Percentiles rank a stretch among this genome's conserved stretches.
Conservation (phyloP, 1,140 invertebrate species). For the Sitobion miscanthi region DNA sequence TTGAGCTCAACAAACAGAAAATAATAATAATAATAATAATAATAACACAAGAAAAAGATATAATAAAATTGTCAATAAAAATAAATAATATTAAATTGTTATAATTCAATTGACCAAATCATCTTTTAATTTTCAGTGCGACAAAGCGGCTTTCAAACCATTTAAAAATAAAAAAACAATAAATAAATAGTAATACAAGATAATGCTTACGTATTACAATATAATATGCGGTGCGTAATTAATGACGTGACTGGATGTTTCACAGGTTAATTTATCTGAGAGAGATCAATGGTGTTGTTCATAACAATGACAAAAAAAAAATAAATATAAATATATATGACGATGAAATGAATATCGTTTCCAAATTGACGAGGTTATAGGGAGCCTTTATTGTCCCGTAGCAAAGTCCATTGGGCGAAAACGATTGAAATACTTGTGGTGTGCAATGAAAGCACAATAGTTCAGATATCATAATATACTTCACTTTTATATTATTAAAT, state of each 20-base stretch:
- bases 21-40: conserved; percentile 17
- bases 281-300: conserved; percentile 34
- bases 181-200: conserved; percentile 29
- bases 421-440: not conserved
- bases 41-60: conserved; percentile 32
- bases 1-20: conserved; percentile 50
- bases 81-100: not conserved
- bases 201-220: not conserved
- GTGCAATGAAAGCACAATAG: not conserved
- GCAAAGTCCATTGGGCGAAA: not conserved
- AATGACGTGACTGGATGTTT: conserved; percentile 29
- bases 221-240: conserved; percentile 30
- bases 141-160: conserved; percentile 14
- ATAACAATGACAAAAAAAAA: conserved; percentile 16
- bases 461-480: not conserved
- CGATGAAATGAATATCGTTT: conserved; percentile 23
- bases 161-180: conserved; percentile 24
- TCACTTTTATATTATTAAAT: not conserved
- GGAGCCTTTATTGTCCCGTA: not conserved
- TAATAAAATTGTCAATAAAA: conserved; percentile 23
- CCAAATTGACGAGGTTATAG: conserved; percentile 47
- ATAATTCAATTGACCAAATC: not conserved
- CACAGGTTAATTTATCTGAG: not conserved
- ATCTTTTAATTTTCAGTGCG: not conserved
- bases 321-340: conserved; percentile 7